Base-by-base conservation (phyloP, 2,113 vertebrate species). In the Cynoglossus semilaevis region DNA sequence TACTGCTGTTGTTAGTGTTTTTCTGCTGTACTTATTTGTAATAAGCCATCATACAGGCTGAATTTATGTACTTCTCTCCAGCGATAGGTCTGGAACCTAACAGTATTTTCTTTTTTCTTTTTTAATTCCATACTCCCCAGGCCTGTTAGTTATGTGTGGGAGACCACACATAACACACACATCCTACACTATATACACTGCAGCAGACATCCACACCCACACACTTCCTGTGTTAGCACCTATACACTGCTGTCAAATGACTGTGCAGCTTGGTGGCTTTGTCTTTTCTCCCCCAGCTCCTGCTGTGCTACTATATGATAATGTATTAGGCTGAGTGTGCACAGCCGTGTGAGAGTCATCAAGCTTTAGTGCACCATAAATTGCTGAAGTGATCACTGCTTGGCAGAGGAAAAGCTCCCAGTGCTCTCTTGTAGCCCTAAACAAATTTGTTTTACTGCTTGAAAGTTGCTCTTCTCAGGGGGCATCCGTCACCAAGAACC, bases 381-480 rank as follows among this genome's bases (percentile, higher is more conserved):
- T 84, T 72, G 63, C 45, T 51, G 50, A 22, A 71, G 68, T 82
- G 79, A 85, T 85, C 74, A 76, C 65, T 70, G 58, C 70, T 80
- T 79, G 83, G 82, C 77, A 81, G 71, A 69, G 53, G 73, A 57
- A 57, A 35, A 68, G 71, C 76, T 72, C 60, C 68, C 70, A 58
- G 53, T 61, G 60, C 62, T 71, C 80, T 63, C 52, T 65, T 15
- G 16, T 66, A 70, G 58, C 70, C 61, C 60, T 60, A 67, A 75
- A 80, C 77, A 73, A 74, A 79, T 82, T 71, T 73, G 63, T 77
- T 83, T 83, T 76, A 80, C 75, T 47, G 81, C 46, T 48, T 29
- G 19, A 74, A 71, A 79, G 64, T 54, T 63, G 63, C 50, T 65
- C 56, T 72, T 45, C 56, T 53, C 51, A 6, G 42, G 54, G 13